phyloP scores from a whole-genome alignment of 1,140 invertebrate genomes.

The Sycophila sp. region DNA sequence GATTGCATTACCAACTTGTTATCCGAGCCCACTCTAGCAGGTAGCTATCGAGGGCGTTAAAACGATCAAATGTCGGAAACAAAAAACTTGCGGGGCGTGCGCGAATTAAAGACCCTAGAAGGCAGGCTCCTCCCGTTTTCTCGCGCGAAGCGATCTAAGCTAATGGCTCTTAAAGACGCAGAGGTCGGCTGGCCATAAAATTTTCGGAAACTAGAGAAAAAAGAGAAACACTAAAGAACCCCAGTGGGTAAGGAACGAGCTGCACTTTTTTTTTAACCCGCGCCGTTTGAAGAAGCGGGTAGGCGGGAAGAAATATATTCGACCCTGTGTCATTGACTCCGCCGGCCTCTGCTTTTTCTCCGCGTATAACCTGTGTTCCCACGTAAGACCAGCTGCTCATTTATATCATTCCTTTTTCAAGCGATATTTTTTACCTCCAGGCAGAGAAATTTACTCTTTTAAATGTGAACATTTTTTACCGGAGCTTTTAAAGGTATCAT shows the following conservation, averaged over 20 bases:
- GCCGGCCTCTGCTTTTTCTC: neutral
- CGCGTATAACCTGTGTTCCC: neutral
- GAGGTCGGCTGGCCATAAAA: neutral
- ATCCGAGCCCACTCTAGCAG: too few relatives aligned
- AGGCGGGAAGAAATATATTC: neutral
- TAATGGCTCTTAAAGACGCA: neutral
- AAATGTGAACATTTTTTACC: too few relatives aligned
- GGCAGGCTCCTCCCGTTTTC: neutral
- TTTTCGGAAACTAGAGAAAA: too few relatives aligned
- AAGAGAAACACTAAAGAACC: too few relatives aligned
- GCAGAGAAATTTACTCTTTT: too few relatives aligned
- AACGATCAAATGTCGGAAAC: conserved; percentile 37
- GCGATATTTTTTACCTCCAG: conserved; percentile 1
- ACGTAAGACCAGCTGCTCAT: neutral
- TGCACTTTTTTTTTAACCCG: too few relatives aligned
- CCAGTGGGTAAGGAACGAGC: too few relatives aligned
- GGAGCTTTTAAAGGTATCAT: too few relatives aligned
- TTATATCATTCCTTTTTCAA: neutral
- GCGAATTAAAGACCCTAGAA: conserved; percentile 5
- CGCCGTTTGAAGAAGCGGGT: too few relatives aligned
- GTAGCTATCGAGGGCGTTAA: neutral
- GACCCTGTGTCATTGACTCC: neutral
- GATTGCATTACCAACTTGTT: too few relatives aligned
- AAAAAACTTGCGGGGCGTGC: conserved; percentile 29
- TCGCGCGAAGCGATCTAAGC: neutral